Evolutionary conservation across 2,888 invertebrate species (phyloP).

Genomic region (Thera obeliscata): DNA sequence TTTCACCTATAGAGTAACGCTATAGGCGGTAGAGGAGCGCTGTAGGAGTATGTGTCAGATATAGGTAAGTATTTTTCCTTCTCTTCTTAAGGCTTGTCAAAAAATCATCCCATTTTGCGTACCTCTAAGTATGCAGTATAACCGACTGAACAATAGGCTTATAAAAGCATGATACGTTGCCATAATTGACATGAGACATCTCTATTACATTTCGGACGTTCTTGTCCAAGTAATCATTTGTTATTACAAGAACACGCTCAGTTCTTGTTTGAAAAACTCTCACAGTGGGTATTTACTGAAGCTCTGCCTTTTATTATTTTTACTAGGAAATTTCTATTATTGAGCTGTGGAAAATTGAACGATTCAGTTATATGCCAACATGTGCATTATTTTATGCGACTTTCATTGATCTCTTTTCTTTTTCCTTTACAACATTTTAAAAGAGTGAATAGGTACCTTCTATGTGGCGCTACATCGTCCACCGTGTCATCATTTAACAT

Average conservation of each 20-base stretch:
- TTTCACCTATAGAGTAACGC: no score
- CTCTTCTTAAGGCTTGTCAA: no score
- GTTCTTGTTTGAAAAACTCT: slow-evolving; percentile 32
- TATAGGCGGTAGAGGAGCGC: no score
- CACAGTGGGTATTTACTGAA: slow-evolving; percentile 27
- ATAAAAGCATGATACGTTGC: no score
- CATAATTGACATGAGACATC: neutral
- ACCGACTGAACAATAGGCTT: no score
- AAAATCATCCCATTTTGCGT: no score
- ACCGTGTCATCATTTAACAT: no score
- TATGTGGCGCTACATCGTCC: no score
- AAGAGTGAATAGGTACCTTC: no score
- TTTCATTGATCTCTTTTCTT: neutral
- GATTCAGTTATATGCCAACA: neutral
- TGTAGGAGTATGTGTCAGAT: no score
- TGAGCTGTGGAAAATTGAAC: neutral
- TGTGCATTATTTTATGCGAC: neutral
- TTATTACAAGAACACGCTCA: slow-evolving; percentile 37
- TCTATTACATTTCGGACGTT: slow-evolving; percentile 32
- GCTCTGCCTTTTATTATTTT: slow-evolving; percentile 10
- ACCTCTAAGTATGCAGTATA: no score
- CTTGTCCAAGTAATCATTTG: slow-evolving; percentile 38
- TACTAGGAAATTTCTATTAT: neutral
- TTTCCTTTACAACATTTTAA: neutral
- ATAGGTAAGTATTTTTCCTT: no score